These are phyloP conservation scores for Lycopodina hypogea DNA, from an alignment of 37 sponge, comb jelly and placozoan genomes.

Conservation along the genomic window DNA sequence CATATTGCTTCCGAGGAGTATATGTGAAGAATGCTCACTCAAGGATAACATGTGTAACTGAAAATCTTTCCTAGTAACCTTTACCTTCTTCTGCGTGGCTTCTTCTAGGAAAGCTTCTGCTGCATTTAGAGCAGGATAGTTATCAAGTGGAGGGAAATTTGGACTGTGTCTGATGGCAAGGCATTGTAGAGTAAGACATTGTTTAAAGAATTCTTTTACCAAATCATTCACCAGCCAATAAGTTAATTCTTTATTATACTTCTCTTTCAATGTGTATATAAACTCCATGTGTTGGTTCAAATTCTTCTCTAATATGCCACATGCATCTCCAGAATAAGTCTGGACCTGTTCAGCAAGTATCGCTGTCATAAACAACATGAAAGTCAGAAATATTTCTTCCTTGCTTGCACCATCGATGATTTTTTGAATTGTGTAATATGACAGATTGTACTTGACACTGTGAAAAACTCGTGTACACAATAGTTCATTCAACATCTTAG, in stretches of 20 bases:
- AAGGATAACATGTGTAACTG: neutral
- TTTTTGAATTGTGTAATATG: neutral
- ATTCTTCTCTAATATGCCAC: no score
- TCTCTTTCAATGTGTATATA: neutral
- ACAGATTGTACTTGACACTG: no score
- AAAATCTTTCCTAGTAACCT: neutral
- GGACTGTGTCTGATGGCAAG: neutral
- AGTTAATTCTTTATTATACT: slow-evolving; percentile 6
- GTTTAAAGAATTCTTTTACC: slow-evolving; percentile 5
- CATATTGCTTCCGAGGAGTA: neutral
- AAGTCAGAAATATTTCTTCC: neutral
- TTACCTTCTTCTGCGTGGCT: neutral
- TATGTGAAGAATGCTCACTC: no score
- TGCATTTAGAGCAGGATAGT: neutral
- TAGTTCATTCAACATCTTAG: no score
- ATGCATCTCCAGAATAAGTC: neutral
- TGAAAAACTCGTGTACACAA: no score
- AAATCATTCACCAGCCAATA: slow-evolving; percentile 28
- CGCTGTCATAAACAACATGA: neutral
- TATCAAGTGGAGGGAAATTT: neutral
- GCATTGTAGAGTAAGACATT: slow-evolving; percentile 1
- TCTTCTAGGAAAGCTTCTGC: neutral
- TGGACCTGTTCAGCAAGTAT: neutral
- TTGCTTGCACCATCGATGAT: neutral
- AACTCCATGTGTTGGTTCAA: neutral